Evolutionary conservation across 2,113 vertebrate species (phyloP), one percentile per base, ranked within the genome.

Genomic region (Syngnathus scovelli): DNA sequence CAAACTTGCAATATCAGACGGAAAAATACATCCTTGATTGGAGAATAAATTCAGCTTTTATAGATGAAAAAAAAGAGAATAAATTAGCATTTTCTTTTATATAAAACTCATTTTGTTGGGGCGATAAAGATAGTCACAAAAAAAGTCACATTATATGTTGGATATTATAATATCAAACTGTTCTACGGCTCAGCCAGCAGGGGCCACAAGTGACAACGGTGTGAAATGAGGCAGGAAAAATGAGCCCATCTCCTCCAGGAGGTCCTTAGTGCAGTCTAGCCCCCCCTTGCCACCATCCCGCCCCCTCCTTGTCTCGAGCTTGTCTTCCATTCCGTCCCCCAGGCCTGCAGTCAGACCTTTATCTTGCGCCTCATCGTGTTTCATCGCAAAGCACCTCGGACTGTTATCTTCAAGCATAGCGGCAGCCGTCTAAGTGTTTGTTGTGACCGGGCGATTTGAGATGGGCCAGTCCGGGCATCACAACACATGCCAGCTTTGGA

Each of bases 281-380:
- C 6, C 23, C 23, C 16, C 18, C 7, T 11, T 33, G 27, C 27
- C 27, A 33, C 0, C 3, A 27, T 1, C 12, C 54, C 27, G 12
- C 54, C 12, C 5, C 27, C 13, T 33, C 23, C 55, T 56, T 33
- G 23, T 56, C 55, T 56, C 23, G 27, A 21, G 1, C 55, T 56
- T 16, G 21, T 54, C 52, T 56, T 56, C 27, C 13, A 7, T 36
- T 27, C 27, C 13, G 3, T 71, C 44, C 16, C 59, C 64, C 54
- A 16, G 70, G 69, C 72, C 66, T 49, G 54, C 59, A 83, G 78
- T 72, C 67, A 66, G 64, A 41, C 56, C 77, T 81, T 84, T 80
- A 85, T 90, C 86, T 69, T 74, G 71, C 78, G 77, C 62, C 78
- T 81, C 81, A 87, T 88, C 19, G 21, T 41, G 52, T 68, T 74